A percentile compares a stretch with the other conserved stretches of the same genome.
Evolutionary conservation across 2,888 invertebrate genomes (phyloP).

Genomic region (Caenorhabditis sp.): DNA sequence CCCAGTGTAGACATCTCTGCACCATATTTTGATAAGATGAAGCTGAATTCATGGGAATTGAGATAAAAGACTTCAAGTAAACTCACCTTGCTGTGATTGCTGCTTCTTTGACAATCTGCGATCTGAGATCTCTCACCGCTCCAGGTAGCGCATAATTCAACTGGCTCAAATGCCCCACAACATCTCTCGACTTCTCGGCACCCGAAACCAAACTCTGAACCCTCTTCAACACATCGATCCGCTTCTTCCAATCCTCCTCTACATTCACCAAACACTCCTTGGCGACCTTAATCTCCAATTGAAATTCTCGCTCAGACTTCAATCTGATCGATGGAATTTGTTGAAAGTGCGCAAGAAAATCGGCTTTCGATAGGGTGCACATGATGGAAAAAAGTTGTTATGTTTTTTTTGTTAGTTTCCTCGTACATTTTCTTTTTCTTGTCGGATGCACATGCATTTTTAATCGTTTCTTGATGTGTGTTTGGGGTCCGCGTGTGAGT

Average conservation of each 20-base stretch:
- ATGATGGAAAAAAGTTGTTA: neutral
- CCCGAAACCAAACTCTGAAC: neutral
- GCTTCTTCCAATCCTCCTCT: conserved; percentile 36
- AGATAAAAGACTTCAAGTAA: too few species aligned
- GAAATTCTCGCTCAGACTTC: conserved; percentile 11
- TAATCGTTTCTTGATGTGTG: neutral
- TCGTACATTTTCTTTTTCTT: neutral
- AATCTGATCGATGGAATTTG: neutral
- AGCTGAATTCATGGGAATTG: conserved; percentile 4
- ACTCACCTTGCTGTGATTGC: conserved; percentile 23
- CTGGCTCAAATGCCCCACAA: neutral
- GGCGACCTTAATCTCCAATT: conserved; percentile 18
- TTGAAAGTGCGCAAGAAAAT: conserved; percentile 6
- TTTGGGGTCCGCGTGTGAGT: neutral
- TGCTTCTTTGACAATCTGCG: conserved; percentile 34
- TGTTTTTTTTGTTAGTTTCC: neutral
- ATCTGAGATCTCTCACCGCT: conserved; percentile 30
- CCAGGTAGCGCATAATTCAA: neutral
- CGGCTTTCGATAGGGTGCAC: neutral
- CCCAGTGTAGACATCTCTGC: conserved; percentile 30
- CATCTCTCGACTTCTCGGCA: neutral
- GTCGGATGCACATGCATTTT: conserved; percentile 1
- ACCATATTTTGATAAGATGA: conserved; percentile 31
- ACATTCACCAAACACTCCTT: conserved; percentile 17
- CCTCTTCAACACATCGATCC: neutral